phyloP scores from a whole-genome alignment of 2,797 vertebrate species.

The Brachyrhaphis roseni region DNA sequence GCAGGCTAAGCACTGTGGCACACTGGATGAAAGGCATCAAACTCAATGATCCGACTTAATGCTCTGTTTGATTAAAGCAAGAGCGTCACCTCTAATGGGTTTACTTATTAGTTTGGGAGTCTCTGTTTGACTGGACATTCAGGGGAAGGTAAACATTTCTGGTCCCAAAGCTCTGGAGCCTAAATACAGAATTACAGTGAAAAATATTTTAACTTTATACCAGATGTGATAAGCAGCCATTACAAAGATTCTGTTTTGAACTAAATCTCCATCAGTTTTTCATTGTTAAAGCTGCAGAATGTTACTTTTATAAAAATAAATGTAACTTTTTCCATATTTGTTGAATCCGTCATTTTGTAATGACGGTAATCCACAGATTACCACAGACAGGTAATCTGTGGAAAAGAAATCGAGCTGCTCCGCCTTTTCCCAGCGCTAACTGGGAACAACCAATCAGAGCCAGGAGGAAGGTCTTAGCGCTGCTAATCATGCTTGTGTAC shows the following conservation, averaged over 20 bases:
- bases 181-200: background rate
- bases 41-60: slow-evolving; percentile 62
- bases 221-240: background rate
- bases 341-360: too few relatives aligned
- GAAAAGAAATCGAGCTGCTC: too few relatives aligned
- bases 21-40: slow-evolving; percentile 50
- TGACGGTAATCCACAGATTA: too few relatives aligned
- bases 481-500: too few relatives aligned
- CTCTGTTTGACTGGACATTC: slow-evolving; percentile 18
- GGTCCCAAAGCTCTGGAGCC: background rate
- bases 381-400: too few relatives aligned
- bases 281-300: background rate
- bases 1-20: slow-evolving; percentile 47
- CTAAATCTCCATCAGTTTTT: background rate
- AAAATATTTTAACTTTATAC: background rate
- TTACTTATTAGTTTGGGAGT: background rate
- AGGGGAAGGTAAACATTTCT: slow-evolving; percentile 16
- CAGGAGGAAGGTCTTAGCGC: too few relatives aligned
- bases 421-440: too few relatives aligned
- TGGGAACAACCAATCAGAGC: too few relatives aligned
- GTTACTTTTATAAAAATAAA: too few relatives aligned
- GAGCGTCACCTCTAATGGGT: background rate
- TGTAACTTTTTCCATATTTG: too few relatives aligned
- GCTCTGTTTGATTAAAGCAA: slow-evolving; percentile 23
- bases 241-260: background rate